Percentiles rank a stretch among this genome's conserved stretches.
Evolutionary conservation across 2,113 vertebrate species (phyloP).

Genomic region (Sceloporus tristichus): DNA sequence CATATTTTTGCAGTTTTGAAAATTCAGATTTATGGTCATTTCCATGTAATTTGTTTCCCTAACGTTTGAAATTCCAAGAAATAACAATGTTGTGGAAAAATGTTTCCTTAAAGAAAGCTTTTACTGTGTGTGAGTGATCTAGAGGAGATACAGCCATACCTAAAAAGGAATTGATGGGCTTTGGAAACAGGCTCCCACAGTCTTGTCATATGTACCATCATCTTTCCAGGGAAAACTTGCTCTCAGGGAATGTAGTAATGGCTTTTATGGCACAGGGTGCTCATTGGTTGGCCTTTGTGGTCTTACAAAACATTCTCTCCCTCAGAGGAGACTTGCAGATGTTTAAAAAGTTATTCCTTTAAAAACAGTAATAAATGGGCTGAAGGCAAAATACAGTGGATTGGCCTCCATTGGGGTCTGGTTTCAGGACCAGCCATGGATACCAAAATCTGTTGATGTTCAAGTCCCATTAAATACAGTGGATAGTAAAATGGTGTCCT

Average conservation of each 20-base stretch:
- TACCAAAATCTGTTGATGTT: too few relatives aligned
- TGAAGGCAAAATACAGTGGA: too few relatives aligned
- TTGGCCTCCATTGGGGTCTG: background rate
- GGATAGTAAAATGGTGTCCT: too few relatives aligned
- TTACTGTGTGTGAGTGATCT: background rate
- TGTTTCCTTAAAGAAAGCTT: background rate
- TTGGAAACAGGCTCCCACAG: background rate
- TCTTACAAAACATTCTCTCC: background rate
- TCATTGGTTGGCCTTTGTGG: background rate
- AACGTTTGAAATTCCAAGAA: background rate
- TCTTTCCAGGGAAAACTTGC: background rate
- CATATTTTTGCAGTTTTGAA: background rate
- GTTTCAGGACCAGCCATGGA: too few relatives aligned
- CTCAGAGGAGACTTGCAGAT: background rate
- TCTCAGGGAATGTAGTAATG: background rate
- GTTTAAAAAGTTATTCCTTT: background rate
- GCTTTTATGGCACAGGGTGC: background rate
- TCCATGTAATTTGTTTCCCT: background rate
- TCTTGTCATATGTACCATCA: background rate
- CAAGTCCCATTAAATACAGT: too few relatives aligned
- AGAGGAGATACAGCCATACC: too few relatives aligned
- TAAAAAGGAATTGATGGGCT: background rate
- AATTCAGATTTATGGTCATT: conserved; percentile 3
- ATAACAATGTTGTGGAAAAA: background rate
- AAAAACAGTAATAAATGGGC: background rate